phyloP scores from a whole-genome alignment of 2,113 vertebrate species.

The Gymnarchus niloticus region DNA sequence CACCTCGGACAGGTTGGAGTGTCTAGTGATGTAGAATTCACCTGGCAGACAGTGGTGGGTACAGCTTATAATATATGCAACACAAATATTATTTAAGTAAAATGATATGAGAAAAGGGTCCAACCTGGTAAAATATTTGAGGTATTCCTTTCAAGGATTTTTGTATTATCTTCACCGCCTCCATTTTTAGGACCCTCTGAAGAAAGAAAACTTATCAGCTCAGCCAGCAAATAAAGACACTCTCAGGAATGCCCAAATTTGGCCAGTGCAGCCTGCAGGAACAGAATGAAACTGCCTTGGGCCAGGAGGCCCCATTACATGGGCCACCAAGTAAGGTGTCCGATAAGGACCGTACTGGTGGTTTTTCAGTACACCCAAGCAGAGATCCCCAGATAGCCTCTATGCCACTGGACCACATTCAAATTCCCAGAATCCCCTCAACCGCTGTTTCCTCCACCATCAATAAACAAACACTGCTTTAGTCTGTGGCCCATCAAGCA shows the following conservation, averaged over 20 bases:
- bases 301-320: neutral
- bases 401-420: neutral
- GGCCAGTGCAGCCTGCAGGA: neutral
- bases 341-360: constrained; percentile 14
- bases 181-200: constrained; percentile 63
- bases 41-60: constrained; percentile 54
- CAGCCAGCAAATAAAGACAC: neutral
- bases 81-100: neutral
- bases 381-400: constrained; percentile 5
- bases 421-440: neutral
- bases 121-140: constrained; percentile 88
- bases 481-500: neutral
- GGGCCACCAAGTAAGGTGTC: neutral
- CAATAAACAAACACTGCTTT: neutral
- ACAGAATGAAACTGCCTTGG: neutral
- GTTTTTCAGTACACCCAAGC: neutral
- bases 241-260: constrained; percentile 16
- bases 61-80: neutral
- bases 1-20: constrained; percentile 94
- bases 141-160: constrained; percentile 79
- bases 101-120: constrained; percentile 5
- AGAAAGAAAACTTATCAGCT: neutral
- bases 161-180: constrained; percentile 77
- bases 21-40: constrained; percentile 91
- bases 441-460: neutral